Evolutionary conservation across 1,140 invertebrate genomes (phyloP), one percentile per base, ranked within the genome.

Genomic region (Neocloeon triangulifer): DNA sequence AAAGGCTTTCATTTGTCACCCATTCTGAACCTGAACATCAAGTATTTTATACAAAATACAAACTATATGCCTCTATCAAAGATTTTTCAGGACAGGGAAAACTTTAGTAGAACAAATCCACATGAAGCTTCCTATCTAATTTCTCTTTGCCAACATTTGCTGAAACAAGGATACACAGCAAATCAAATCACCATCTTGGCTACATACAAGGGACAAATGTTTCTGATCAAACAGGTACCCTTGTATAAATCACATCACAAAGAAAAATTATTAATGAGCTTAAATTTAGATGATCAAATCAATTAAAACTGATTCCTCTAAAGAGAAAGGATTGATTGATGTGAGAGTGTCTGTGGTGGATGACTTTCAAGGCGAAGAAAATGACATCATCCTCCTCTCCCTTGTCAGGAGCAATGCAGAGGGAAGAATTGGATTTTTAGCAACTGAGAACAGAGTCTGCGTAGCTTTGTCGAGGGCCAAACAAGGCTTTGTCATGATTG

Each of bases 141-240:
- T 0, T 38, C 43, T 2, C 48, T 77, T 13, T 61, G 64, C 2
- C 52, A 55, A 32, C 64, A 73, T 44, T 45, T 77, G 2, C 44
- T 72, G 27, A 43, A 60, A 26, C 66, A 69, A 43, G 63, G 59
- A 3, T 70, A 72, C 37, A 19, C 48, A 3, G 38, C 58, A 0
- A 45, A 58, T 13, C 55, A 73, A 26, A 63, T 78, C 27, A 75
- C 72, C 0, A 62, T 77, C 27, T 47, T 78, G 3, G 54, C 66
- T 1, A 64, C 70, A 0, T 77, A 78, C 42, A 57, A 60, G 13
- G 69, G 64, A 2, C 73, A 59, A 39, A 37, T 53, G 30, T 41
- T 44, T 33, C 33, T 42, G 19, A 17, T 51, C 2, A 46, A 37
- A 8, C 40, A 42, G 34, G 39, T 43, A 39, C 35, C 39, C 14